Base-by-base conservation (phyloP, 2,797 vertebrate species). In the Echeneis naucrates region DNA sequence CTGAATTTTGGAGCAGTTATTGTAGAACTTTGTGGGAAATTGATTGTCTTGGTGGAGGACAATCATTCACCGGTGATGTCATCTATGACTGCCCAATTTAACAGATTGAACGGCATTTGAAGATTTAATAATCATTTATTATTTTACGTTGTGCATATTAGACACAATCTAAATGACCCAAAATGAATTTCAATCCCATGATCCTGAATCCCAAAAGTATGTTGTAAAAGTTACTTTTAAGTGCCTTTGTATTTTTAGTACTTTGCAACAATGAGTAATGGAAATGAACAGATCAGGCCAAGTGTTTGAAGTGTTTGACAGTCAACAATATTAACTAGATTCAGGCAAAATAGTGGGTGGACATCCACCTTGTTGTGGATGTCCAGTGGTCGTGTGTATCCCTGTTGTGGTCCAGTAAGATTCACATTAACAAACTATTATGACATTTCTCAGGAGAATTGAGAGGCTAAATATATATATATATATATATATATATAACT, bases 281-380 rank as follows among this genome's bases (percentile, higher is more conserved):
- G 17, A 32, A 58, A 30, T 23, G 30, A 26, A 8, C 21, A 21
- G 11, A 23, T 7, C 45, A 19, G 45, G 2, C 21, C 45, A 23
- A 48, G 24, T 59, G 13, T 38, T 68, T 42, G 32, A 47, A 48
- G 10, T n/a, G n/a, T n/a, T n/a, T n/a, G 40, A 44, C 19, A 50
- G 45, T 44, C 26, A 32, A 6, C 14, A 14, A 6, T 11, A 26
- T 35, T 17, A 61, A 3, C 19, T 4, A 21, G 24, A 68, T 52
- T 59, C 16, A 54, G 53, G 13, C 24, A 21, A 40, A 56, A 23
- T 26, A 1, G 14, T 48, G 30, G 19, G 24, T 50, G 50, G n/a
- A 8, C 45, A 51, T 17, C 13, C 13, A 51, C 24, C 35, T 64
- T 23, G 24, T 38, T 57, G 8, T n/a, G n/a, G n/a, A n/a, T n/a